Conservation (phyloP, 2,113 vertebrate genomes). For the Solea solea region DNA sequence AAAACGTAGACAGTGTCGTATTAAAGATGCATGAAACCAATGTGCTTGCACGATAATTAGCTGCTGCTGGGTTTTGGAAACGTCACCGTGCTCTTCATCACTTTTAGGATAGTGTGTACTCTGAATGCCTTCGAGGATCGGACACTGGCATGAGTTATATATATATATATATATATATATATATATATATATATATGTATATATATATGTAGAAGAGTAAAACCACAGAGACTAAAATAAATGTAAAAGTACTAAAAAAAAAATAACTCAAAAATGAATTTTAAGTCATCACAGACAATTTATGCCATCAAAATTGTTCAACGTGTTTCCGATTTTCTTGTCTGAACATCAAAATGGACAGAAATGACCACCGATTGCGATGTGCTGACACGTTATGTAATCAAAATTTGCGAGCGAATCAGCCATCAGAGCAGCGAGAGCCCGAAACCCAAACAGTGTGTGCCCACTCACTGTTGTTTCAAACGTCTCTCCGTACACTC, state of each 20-base stretch:
- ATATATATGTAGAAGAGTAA: background rate
- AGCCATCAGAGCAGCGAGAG: slow-evolving; percentile 70
- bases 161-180: background rate
- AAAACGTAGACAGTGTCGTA: slow-evolving; percentile 63
- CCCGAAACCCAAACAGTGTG: slow-evolving; percentile 77
- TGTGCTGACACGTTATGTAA: slow-evolving; percentile 78
- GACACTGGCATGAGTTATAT: slow-evolving; percentile 40
- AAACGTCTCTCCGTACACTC: slow-evolving; percentile 75
- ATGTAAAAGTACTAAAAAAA: slow-evolving; percentile 45
- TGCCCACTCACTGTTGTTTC: slow-evolving; percentile 75
- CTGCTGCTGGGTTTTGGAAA: slow-evolving; percentile 59
- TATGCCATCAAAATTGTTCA: slow-evolving; percentile 68
- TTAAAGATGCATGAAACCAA: slow-evolving; percentile 77
- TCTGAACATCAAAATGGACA: slow-evolving; percentile 78
- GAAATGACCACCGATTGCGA: slow-evolving; percentile 76
- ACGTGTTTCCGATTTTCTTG: slow-evolving; percentile 76
- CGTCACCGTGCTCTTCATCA: slow-evolving; percentile 63
- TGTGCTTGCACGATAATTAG: slow-evolving; percentile 68
- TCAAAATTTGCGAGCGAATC: slow-evolving; percentile 74
- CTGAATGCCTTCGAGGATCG: slow-evolving; percentile 54
- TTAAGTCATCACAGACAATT: slow-evolving; percentile 52
- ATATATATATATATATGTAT: slow-evolving; percentile 3
- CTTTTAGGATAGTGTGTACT: slow-evolving; percentile 51
- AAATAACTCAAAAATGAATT: slow-evolving; percentile 39
- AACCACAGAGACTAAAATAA: slow-evolving; percentile 25